Base-by-base conservation (phyloP, 2,797 vertebrate species). In the Rhadinocentrus ornatus region DNA sequence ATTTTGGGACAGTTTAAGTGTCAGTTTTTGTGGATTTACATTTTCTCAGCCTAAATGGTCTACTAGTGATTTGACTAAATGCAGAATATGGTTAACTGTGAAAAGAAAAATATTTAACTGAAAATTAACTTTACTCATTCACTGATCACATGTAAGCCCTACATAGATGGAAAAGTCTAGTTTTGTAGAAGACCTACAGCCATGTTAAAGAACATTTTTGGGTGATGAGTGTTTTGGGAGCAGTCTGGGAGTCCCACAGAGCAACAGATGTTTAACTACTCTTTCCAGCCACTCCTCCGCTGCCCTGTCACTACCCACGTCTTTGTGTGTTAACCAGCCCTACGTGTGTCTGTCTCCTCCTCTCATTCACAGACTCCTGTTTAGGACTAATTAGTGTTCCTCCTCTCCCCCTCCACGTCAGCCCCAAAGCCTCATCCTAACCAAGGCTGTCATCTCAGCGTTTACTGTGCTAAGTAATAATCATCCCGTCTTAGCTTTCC, bases 211-310 rank as follows among this genome's bases (percentile, higher is more conserved):
- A 59, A 32, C 10, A n/a, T 71, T 56, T 74, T 66, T 73, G 56
- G 48, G 34, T 44, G 13, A 69, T 48, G 58, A 70, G 66, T 31
- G 46, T 82, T 74, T 81, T 71, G 77, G 78, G 82, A 75, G 65
- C 57, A 50, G 75, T 62, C 73, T 71, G 76, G 69, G 62, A 75
- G 75, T 85, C 86, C 77, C 74, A 82, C 71, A 62, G 86, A 87
- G 89, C 89, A 93, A 90, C 94, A 95, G 94, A 95, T 95, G 94
- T 93, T 90, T 75, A 89, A 87, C 82, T 85, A 61, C 86, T 89
- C 87, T 77, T 73, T 68, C 65, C 75, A 60, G 69, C 78, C 81
- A 75, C 82, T 82, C 32, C 85, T 84, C 73, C 35, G 71, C 81
- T 67, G 71, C 82, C 80, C 87, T 52, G 58, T 76, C 83, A 80